phyloP scores from a whole-genome alignment of 2,888 invertebrate species.

The Phengaris arion region DNA sequence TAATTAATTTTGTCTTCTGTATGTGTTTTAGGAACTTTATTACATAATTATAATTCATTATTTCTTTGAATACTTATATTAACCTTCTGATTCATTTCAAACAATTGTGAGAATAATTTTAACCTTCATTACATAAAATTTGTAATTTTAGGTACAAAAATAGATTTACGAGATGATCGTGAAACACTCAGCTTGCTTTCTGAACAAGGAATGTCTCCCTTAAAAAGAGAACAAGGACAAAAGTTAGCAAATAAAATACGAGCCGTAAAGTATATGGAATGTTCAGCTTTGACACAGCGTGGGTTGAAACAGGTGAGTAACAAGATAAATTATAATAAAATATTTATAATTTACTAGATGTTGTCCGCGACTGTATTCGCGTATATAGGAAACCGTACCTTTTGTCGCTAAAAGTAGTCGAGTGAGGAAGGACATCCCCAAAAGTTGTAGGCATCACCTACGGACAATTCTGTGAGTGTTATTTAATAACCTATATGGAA shows the following conservation, averaged over 20 bases:
- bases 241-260: slow-evolving; percentile 99
- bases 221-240: slow-evolving; percentile 98
- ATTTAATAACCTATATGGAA: too few relatives aligned
- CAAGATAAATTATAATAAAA: background rate
- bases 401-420: too few relatives aligned
- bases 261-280: slow-evolving; percentile 99
- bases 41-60: background rate
- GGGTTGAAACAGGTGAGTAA: slow-evolving; percentile 91
- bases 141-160: slow-evolving; percentile 91
- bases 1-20: background rate
- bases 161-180: slow-evolving; percentile 98
- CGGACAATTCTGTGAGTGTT: too few relatives aligned
- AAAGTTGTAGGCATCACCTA: too few relatives aligned
- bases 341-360: background rate
- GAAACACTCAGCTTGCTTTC: slow-evolving; percentile 94
- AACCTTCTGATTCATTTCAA: background rate
- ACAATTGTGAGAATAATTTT: background rate
- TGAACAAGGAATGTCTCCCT: slow-evolving; percentile 96
- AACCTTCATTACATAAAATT: background rate
- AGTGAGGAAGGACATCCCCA: too few relatives aligned
- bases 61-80: background rate
- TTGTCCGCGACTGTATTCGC: too few relatives aligned
- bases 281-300: slow-evolving; percentile 98
- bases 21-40: background rate
- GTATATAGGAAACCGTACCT: background rate